These are phyloP conservation scores for Cladopsammia gracilis DNA, from an alignment of 64 coral and sea anemone species.

Conservation along the genomic window DNA sequence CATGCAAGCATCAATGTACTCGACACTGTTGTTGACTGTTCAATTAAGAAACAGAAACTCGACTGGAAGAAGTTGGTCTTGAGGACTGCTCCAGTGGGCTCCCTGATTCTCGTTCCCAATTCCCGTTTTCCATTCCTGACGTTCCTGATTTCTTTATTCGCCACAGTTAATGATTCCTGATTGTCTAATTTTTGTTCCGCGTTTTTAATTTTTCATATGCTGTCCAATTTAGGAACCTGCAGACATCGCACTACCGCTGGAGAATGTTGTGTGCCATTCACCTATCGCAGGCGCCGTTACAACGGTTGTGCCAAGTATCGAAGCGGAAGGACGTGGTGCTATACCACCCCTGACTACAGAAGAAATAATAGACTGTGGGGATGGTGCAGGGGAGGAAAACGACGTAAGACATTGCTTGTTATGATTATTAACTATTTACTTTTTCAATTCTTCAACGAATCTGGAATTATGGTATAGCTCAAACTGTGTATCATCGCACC, in stretches of 20 bases:
- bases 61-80: too few relatives aligned
- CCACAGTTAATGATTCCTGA: neutral
- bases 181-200: neutral
- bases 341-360: conserved; percentile 48
- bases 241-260: conserved; percentile 9
- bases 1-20: too few relatives aligned
- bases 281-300: conserved; percentile 37
- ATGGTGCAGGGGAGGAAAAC: conserved; percentile 51
- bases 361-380: conserved; percentile 46
- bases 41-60: too few relatives aligned
- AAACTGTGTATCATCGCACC: too few relatives aligned
- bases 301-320: neutral
- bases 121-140: too few relatives aligned
- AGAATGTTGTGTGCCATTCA: conserved; percentile 63
- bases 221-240: conserved; percentile 16
- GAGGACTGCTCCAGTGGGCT: too few relatives aligned
- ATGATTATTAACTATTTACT: too few relatives aligned
- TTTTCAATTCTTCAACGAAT: too few relatives aligned
- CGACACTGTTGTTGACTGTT: too few relatives aligned
- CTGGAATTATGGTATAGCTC: too few relatives aligned
- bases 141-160: too few relatives aligned
- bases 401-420: conserved; percentile 4
- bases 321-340: conserved; percentile 40
- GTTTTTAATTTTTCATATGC: neutral
- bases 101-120: too few relatives aligned